Evolutionary conservation across 2,113 vertebrate genomes (phyloP).

Genomic region (Galeopterus variegatus): DNA sequence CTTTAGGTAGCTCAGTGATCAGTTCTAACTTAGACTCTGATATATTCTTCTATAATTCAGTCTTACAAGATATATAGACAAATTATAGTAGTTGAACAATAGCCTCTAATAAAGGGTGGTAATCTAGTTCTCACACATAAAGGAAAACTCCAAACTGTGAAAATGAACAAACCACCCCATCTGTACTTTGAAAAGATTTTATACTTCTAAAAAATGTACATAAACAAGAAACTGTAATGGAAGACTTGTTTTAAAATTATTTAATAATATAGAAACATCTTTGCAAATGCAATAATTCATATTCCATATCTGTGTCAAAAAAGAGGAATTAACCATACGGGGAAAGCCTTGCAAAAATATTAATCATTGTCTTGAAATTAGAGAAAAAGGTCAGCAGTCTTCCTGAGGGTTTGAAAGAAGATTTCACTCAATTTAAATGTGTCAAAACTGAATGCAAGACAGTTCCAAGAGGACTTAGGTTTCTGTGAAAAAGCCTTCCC

Average conservation of each 20-base stretch:
- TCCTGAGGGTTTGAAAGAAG: conserved; percentile 29
- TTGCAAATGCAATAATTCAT: conserved; percentile 9
- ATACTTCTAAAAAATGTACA: conserved; percentile 33
- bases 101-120: not conserved
- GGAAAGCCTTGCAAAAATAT: not conserved
- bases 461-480: not conserved
- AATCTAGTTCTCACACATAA: not conserved
- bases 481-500: conserved; percentile 19
- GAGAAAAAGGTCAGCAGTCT: not conserved
- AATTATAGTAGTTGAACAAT: not conserved
- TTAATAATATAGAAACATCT: not conserved
- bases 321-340: not conserved
- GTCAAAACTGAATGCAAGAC: not conserved
- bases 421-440: conserved; percentile 52
- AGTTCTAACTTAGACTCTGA: not conserved
- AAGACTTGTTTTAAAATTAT: conserved; percentile 38
- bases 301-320: conserved; percentile 32
- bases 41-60: not conserved
- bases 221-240: not conserved
- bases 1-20: not conserved
- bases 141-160: not conserved
- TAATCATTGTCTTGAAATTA: conserved; percentile 53
- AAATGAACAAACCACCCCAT: conserved; percentile 15
- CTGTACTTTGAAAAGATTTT: conserved; percentile 9
- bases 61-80: not conserved